Base-by-base conservation (phyloP, 2,113 vertebrate genomes). In the Collichthys lucidus region DNA sequence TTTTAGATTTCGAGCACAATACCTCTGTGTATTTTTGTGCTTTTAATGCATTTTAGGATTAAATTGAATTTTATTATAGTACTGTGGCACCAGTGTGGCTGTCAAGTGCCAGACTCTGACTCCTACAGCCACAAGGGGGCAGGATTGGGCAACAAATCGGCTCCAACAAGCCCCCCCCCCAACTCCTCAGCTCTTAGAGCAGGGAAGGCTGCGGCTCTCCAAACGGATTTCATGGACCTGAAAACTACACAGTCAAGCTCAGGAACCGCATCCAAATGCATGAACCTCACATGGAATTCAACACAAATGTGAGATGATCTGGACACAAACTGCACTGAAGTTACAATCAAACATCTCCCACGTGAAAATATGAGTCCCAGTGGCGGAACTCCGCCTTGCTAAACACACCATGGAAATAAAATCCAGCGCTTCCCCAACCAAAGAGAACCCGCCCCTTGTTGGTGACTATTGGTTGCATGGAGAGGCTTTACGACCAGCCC, bases 381-480 rank as follows among this genome's bases (percentile, higher is more conserved):
- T 35, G 49, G 55, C 42, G 64, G n/a, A 76, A 74, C 85, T 26
- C 85, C 81, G 74, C 87, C 81, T 88, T 22, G 8, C 53, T 63
- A 35, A 66, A 84, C 61, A 60, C 67, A 46, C 64, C 62, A 76
- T 61, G 64, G 82, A 84, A 77, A 83, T 47, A 0, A 77, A 89
- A 84, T 1, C 59, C 46, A 82, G 76, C 71, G 77, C 22, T 72
- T 70, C 80, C 72, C 61, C 26, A 49, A 22, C 29, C 77, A 4
- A 44, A 29, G 31, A 87, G 74, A 83, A 61, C 87, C 93, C 94
- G 91, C 93, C 95, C 35, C 75, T 57, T 8, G 8, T 1, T 20
- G 2, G 3, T 75, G 61, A n/a, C 66, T 15, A 94, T 94, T 94
- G 93, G 92, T 49, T 68, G n/a, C 31, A 7, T 5, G 5, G 16